A percentile compares a stretch with the other conserved stretches of the same genome.
Evolutionary conservation across 2,888 invertebrate species (phyloP).

Genomic region (Sarcophaga carnaria): DNA sequence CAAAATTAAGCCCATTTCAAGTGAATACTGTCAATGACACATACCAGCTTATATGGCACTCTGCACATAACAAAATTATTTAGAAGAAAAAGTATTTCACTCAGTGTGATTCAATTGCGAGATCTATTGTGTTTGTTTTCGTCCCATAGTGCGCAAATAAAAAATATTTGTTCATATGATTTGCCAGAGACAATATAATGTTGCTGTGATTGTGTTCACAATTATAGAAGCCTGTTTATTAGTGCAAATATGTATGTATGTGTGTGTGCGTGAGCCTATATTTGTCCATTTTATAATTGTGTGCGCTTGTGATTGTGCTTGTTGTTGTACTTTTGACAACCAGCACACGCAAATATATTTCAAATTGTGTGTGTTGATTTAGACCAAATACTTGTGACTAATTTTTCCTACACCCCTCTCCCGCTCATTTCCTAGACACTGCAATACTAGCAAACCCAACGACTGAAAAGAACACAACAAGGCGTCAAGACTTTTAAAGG

Average conservation of each 20-base stretch:
- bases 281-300: not conserved
- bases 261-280: not conserved
- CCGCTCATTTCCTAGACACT: not conserved
- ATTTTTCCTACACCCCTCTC: conserved; percentile 27
- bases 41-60: too few relatives aligned
- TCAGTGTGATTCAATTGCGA: too few relatives aligned
- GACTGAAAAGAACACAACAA: not conserved
- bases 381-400: conserved; percentile 59
- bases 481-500: conserved; percentile 5
- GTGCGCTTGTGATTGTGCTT: not conserved
- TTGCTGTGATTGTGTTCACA: not conserved
- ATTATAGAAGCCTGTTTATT: not conserved
- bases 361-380: conserved; percentile 59
- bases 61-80: too few relatives aligned
- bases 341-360: conserved; percentile 57
- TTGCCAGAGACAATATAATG: not conserved
- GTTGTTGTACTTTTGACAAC: conserved; percentile 41
- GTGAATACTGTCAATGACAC: too few relatives aligned
- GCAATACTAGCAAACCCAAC: not conserved
- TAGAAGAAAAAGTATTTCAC: too few relatives aligned
- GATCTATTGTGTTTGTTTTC: too few relatives aligned
- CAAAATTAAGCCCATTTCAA: too few relatives aligned
- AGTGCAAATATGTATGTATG: conserved; percentile 9
- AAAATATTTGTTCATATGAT: not conserved
- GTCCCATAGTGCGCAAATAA: too few relatives aligned